Evolutionary conservation across 2,113 vertebrate species (phyloP).

Genomic region (Hiodon tergisus): DNA sequence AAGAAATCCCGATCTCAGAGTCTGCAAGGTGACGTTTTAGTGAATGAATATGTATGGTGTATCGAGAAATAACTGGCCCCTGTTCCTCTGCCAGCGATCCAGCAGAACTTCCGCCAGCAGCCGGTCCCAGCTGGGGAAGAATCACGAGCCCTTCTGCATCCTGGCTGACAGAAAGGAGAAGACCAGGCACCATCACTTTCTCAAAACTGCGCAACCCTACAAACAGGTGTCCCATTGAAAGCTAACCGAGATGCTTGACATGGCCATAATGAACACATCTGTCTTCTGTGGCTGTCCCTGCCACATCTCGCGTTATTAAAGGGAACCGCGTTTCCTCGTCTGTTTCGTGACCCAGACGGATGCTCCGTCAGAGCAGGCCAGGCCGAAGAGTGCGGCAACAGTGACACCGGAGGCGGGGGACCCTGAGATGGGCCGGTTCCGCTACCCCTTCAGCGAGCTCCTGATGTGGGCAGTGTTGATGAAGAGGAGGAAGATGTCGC

Average conservation of each 20-base stretch:
- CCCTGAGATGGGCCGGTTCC: conserved; percentile 88
- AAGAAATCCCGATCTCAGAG: too few relatives aligned
- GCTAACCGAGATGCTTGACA: too few relatives aligned
- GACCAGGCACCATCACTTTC: conserved; percentile 95
- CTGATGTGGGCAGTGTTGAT: conserved; percentile 95
- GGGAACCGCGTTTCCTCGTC: background rate
- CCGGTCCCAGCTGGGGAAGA: conserved; percentile 81
- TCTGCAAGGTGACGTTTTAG: too few relatives aligned
- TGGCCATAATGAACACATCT: too few relatives aligned
- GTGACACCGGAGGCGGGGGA: conserved; percentile 81
- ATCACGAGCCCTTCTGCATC: conserved; percentile 85
- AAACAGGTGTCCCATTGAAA: conserved; percentile 71
- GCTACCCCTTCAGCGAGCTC: conserved; percentile 94
- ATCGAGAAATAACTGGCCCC: background rate
- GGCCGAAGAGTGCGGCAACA: conserved; percentile 91
- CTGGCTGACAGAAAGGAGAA: conserved; percentile 95
- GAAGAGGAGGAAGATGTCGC: conserved; percentile 96
- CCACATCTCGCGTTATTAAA: background rate
- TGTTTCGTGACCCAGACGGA: conserved; percentile 47
- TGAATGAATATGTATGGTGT: too few relatives aligned
- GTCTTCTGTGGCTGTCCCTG: too few relatives aligned
- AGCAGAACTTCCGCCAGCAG: conserved; percentile 71
- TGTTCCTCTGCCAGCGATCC: conserved; percentile 67
- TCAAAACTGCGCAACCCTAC: conserved; percentile 97
- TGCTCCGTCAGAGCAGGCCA: conserved; percentile 72